Conservation (phyloP, 2,888 invertebrate species). For the Lepidochitona cinerea region DNA sequence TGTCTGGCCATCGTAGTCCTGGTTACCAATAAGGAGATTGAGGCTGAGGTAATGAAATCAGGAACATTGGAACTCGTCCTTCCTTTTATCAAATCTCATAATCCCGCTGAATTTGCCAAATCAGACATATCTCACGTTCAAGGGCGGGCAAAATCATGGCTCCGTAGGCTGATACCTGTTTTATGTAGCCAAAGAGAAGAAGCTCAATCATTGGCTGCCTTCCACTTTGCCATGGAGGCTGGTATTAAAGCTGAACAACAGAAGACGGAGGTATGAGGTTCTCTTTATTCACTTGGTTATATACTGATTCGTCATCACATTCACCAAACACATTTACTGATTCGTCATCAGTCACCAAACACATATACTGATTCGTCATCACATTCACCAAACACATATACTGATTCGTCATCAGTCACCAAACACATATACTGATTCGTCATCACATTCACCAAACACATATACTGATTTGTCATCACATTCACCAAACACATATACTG, state of each 20-base stretch:
- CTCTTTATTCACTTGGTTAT: too few species aligned
- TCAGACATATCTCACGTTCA: constrained; percentile 86
- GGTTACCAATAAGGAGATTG: constrained; percentile 97
- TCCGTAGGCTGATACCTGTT: constrained; percentile 92
- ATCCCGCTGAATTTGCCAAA: constrained; percentile 93
- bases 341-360: too few species aligned
- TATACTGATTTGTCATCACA: too few species aligned
- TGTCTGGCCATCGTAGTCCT: constrained; percentile 97
- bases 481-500: too few species aligned
- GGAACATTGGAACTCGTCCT: constrained; percentile 98
- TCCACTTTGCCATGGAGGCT: constrained; percentile 99
- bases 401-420: too few species aligned
- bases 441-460: too few species aligned
- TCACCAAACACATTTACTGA: too few species aligned
- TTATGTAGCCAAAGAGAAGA: constrained; percentile 95
- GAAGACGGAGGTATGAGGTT: constrained; percentile 67
- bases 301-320: too few species aligned
- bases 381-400: too few species aligned
- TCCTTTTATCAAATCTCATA: constrained; percentile 94
- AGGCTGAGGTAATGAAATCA: constrained; percentile 94
- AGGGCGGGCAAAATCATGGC: constrained; percentile 96
- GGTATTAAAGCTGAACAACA: constrained; percentile 86
- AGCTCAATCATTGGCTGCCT: constrained; percentile 95
- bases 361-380: too few species aligned
- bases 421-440: too few species aligned